phyloP scores from a whole-genome alignment of 2,797 vertebrate genomes.

The Lithobates pipiens region DNA sequence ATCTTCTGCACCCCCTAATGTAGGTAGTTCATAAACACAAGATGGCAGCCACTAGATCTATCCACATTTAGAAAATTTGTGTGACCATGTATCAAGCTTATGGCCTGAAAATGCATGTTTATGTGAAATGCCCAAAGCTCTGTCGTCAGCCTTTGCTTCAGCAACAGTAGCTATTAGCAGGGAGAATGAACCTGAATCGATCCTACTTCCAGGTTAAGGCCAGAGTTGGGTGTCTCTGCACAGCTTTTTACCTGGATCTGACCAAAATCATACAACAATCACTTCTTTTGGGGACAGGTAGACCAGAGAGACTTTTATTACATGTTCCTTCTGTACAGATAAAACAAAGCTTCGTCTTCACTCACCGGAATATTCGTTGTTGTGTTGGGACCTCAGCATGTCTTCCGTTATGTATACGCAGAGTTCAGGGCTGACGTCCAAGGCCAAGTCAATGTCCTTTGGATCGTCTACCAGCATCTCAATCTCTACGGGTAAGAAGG shows the following conservation, averaged over 20 bases:
- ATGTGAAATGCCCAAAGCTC: neutral
- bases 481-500: conserved; percentile 80
- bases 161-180: neutral
- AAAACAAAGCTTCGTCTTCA: neutral
- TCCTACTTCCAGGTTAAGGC: too few species aligned
- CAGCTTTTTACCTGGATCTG: too few species aligned
- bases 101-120: neutral
- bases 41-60: too few species aligned
- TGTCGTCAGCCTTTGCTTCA: neutral
- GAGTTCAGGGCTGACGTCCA: conserved; percentile 90
- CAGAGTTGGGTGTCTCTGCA: too few species aligned
- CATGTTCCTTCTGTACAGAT: too few species aligned
- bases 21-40: too few species aligned
- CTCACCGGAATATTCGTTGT: conserved; percentile 91
- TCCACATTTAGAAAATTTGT: too few species aligned
- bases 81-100: too few species aligned
- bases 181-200: too few species aligned
- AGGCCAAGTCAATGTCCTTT: conserved; percentile 89
- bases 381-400: conserved; percentile 90
- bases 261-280: too few species aligned
- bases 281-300: too few species aligned
- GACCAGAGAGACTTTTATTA: too few species aligned
- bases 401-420: conserved; percentile 98
- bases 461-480: conserved; percentile 99
- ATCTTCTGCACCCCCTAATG: neutral